Percentiles rank a stretch among this genome's conserved stretches.
phyloP scores from a whole-genome alignment of 2,113 vertebrate genomes.

The Thinocorus orbignyianus region DNA sequence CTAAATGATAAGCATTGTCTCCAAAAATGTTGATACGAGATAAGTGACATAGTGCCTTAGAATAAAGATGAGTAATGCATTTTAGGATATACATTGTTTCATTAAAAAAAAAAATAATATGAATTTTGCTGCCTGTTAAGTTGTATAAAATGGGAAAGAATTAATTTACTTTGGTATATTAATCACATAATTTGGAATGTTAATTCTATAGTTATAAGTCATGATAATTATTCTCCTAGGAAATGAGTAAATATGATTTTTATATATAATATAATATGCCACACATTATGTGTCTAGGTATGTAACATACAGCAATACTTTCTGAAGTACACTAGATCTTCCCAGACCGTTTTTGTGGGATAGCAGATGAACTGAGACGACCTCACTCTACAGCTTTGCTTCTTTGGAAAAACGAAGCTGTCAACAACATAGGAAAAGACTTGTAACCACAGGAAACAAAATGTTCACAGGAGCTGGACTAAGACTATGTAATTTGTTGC shows the following conservation, averaged over 20 bases:
- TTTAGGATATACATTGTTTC: neutral
- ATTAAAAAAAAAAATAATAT: neutral
- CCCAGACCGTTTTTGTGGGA: neutral
- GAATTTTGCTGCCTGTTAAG: neutral
- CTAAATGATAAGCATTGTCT: neutral
- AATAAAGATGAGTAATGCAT: neutral
- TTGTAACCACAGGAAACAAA: neutral
- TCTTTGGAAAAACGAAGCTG: constrained; percentile 38
- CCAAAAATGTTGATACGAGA: neutral
- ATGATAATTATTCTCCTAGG: neutral
- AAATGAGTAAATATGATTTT: neutral
- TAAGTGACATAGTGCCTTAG: neutral
- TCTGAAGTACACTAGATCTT: neutral
- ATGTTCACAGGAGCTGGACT: constrained; percentile 4
- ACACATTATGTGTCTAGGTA: neutral
- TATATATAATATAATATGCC: neutral
- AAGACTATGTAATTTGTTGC: neutral
- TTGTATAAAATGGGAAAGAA: neutral
- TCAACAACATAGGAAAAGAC: constrained; percentile 17
- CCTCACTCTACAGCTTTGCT: constrained; percentile 10
- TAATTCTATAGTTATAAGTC: neutral
- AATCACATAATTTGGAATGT: neutral
- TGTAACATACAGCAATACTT: neutral
- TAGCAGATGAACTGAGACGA: constrained; percentile 36
- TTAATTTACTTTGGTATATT: neutral